Evolutionary conservation across 2,888 invertebrate genomes (phyloP), one percentile per base, ranked within the genome.

Genomic region (Microchrysa polita): DNA sequence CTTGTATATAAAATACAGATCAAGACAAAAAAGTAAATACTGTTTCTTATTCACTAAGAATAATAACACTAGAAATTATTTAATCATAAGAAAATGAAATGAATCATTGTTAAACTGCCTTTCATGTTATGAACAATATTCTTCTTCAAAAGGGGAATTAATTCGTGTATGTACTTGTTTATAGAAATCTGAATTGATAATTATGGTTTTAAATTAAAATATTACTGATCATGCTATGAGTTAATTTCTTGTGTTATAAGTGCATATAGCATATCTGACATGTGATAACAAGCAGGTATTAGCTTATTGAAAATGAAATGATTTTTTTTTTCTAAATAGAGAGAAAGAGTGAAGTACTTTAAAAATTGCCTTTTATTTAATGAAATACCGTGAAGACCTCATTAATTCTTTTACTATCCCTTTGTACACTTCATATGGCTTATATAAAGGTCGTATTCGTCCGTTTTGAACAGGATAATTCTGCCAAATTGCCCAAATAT

Each of bases 211-310:
- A n/a, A n/a, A n/a, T n/a, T n/a, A 22, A 48, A 42, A 16, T 20
- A 55, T 55, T 60, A 34, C 20, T 16, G 69, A 69, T 57, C 57
- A 27, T 69, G 69, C 57, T 69, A 69, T 23, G 23, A n/a, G n/a
- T n/a, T n/a, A n/a, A 40, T 18, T 69, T 52, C 53, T 65, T 65
- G 65, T 40, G 69, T 69, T 69, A 55, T 69, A 67, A 53, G 16
- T 55, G 69, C 69, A 20, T n/a, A n/a, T 55, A 69, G 69, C 69
- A 69, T 69, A 69, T 69, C 69, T 69, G 69, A 55, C 69, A 69
- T 69, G 69, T 69, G 69, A 69, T 69, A 69, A 57, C 55, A 69
- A 69, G 42, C 69, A 69, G 69, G 57, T 69, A 69, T 65, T 65
- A 65, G 65, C 34, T 65, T 48, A 65, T 65, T 22, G 44, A 42